Conservation (phyloP, 2,113 vertebrate genomes). For the Dolichotis patagonum region DNA sequence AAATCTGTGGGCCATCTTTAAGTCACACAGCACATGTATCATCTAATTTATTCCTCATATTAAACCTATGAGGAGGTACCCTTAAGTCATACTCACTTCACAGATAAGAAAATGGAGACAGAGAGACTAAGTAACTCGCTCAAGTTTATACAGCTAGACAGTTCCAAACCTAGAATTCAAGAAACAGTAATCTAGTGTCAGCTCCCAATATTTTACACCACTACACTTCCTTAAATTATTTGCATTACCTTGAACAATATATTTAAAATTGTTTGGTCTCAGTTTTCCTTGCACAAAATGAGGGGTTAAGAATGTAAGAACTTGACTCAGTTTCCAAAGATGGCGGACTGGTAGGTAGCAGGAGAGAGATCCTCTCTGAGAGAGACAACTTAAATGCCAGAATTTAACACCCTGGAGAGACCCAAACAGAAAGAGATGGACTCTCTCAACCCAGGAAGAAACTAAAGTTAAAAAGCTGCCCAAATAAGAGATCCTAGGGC, state of each 20-base stretch:
- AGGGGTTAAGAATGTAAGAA: background rate
- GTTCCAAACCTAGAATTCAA: background rate
- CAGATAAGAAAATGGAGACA: background rate
- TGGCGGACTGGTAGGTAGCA: too few species aligned
- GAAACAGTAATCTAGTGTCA: background rate
- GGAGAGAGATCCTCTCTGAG: too few species aligned
- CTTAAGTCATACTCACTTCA: background rate
- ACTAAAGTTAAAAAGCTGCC: too few species aligned
- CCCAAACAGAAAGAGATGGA: too few species aligned
- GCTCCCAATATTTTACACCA: background rate
- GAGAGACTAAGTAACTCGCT: background rate
- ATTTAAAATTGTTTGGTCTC: background rate
- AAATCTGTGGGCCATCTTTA: background rate
- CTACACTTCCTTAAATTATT: background rate
- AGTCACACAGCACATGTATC: background rate
- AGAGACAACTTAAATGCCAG: too few species aligned
- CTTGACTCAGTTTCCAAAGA: too few species aligned
- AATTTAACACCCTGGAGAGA: too few species aligned
- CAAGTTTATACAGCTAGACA: background rate
- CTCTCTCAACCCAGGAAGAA: too few species aligned
- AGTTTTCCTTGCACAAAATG: background rate
- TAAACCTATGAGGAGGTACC: background rate
- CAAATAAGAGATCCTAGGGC: too few species aligned
- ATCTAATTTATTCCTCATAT: background rate
- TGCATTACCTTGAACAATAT: background rate